These are phyloP conservation scores for Callaeas wilsoni DNA, from an alignment of 2,113 vertebrate species.

Conservation along the genomic window DNA sequence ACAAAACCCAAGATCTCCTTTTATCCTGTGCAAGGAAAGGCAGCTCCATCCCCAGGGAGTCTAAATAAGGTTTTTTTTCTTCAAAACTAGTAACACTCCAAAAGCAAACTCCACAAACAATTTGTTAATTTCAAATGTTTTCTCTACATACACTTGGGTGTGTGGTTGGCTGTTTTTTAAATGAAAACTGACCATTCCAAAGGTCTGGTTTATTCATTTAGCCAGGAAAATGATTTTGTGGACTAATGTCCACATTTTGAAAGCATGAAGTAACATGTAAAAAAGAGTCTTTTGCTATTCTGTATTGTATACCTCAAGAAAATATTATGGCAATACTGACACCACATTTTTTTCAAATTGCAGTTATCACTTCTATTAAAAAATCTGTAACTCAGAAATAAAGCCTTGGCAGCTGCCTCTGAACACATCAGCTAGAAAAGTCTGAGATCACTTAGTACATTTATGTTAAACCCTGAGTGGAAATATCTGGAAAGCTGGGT, in stretches of 20 bases:
- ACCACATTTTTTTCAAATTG: not conserved
- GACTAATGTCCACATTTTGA: not conserved
- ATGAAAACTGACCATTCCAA: not conserved
- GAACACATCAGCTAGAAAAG: not conserved
- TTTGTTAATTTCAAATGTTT: not conserved
- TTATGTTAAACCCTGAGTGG: not conserved
- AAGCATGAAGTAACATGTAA: not conserved
- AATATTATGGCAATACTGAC: not conserved
- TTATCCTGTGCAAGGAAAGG: not conserved
- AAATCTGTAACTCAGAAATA: not conserved
- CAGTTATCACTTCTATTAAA: not conserved
- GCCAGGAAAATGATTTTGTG: not conserved
- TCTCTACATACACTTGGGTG: not conserved
- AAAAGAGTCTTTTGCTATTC: not conserved
- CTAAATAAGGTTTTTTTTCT: not conserved
- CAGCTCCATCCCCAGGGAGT: not conserved
- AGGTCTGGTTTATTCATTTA: not conserved
- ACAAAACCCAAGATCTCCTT: not conserved
- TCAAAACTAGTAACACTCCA: not conserved
- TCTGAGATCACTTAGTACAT: not conserved
- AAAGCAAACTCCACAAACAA: not conserved
- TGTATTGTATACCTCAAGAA: not conserved
- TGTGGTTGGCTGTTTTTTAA: not conserved
- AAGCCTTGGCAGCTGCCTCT: not conserved
- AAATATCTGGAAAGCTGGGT: not conserved